Conservation (phyloP, 2,113 vertebrate species). For the Saiga tatarica region DNA sequence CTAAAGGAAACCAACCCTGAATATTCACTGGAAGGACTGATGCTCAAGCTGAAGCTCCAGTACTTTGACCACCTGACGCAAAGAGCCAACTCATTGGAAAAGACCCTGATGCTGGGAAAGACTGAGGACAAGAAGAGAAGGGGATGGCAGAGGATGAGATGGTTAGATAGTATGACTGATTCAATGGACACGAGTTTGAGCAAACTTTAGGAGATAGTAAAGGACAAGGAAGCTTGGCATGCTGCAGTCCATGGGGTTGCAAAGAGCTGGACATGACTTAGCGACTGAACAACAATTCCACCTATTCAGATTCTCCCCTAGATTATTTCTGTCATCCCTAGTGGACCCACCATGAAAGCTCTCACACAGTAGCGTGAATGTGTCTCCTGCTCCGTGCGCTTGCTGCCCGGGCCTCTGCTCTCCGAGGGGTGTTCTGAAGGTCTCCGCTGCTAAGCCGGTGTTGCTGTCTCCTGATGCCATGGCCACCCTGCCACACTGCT, state of each 20-base stretch:
- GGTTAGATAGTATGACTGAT: not conserved
- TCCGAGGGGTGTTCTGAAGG: not conserved
- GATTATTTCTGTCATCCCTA: not conserved
- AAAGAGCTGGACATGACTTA: not conserved
- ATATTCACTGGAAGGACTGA: not conserved
- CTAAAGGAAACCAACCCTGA: not conserved
- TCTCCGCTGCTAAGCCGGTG: accelerated
- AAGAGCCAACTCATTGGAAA: not conserved
- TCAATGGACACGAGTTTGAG: not conserved
- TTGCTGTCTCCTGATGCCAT: not conserved
- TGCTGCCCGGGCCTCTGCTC: not conserved
- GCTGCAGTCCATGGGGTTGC: not conserved
- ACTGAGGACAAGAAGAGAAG: not conserved
- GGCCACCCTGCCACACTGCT: not conserved
- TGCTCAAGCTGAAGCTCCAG: not conserved
- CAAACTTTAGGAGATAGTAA: not conserved
- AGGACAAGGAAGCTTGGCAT: not conserved
- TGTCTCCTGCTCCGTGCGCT: no score
- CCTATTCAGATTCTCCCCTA: not conserved
- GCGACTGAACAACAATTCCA: not conserved
- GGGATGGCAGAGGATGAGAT: not conserved
- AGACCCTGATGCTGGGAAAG: not conserved
- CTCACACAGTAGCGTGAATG: not conserved
- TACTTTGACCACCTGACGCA: not conserved
- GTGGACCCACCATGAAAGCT: not conserved